A percentile compares a stretch with the other conserved stretches of the same genome.
Evolutionary conservation across 2,797 vertebrate species (phyloP).

Genomic region (Ctenopoma multispine): DNA sequence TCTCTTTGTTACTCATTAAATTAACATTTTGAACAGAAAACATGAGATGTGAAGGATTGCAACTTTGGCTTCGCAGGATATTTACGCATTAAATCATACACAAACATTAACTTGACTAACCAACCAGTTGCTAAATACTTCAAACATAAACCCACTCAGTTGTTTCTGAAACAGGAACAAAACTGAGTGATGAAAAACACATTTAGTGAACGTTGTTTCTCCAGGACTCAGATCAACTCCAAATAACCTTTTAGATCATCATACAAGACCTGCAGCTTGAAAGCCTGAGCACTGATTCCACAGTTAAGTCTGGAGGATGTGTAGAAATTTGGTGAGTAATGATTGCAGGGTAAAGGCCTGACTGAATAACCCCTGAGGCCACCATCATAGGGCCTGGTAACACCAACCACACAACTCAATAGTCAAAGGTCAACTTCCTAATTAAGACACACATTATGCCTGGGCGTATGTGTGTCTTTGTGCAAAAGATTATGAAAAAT

Average conservation of each 20-base stretch:
- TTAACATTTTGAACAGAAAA: slow-evolving; percentile 4
- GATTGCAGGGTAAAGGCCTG: slow-evolving; percentile 49
- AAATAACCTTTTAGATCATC: slow-evolving; percentile 35
- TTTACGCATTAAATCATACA: background rate
- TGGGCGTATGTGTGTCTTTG: slow-evolving; percentile 73
- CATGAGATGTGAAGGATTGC: background rate
- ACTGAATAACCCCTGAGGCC: slow-evolving; percentile 68
- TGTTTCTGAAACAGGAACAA: background rate
- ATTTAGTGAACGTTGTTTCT: slow-evolving; percentile 15
- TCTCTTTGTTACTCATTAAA: background rate
- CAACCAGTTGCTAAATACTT: background rate
- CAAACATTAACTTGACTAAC: background rate
- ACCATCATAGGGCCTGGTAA: slow-evolving; percentile 61
- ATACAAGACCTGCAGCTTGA: slow-evolving; percentile 29
- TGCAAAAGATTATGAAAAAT: slow-evolving; percentile 83
- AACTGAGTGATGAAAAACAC: background rate
- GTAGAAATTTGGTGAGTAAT: slow-evolving; percentile 60
- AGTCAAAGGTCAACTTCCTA: slow-evolving; percentile 86
- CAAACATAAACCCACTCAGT: background rate
- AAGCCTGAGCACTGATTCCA: slow-evolving; percentile 14
- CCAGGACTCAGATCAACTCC: slow-evolving; percentile 16
- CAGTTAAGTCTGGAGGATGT: slow-evolving; percentile 22
- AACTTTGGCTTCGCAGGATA: slow-evolving; percentile 9
- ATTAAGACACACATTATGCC: slow-evolving; percentile 79
- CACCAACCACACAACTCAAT: slow-evolving; percentile 81